These are phyloP conservation scores for Gila orcuttii DNA, from an alignment of 2,113 vertebrate genomes.

Conservation along the genomic window DNA sequence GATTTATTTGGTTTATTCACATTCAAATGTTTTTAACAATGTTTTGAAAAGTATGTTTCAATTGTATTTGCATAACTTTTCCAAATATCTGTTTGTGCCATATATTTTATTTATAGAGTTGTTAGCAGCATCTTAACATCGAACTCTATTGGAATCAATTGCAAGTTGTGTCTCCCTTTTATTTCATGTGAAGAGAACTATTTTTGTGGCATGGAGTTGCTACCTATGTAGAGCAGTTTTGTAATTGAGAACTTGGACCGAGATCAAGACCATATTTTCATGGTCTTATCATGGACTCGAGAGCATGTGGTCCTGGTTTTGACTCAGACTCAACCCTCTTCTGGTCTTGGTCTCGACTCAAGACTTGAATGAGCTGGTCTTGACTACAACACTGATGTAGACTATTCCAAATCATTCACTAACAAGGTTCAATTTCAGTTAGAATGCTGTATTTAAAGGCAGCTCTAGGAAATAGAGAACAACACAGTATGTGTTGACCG, in stretches of 20 bases:
- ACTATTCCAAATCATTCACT: background rate
- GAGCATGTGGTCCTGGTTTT: background rate
- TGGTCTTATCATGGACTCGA: background rate
- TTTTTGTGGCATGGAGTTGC: background rate
- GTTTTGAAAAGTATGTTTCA: background rate
- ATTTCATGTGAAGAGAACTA: background rate
- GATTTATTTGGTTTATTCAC: background rate
- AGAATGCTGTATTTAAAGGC: background rate
- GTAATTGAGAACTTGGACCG: background rate
- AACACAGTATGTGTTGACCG: conserved; percentile 1
- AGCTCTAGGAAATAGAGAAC: background rate
- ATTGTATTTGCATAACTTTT: background rate
- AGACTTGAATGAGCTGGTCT: background rate
- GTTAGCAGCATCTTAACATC: background rate
- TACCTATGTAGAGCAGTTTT: background rate
- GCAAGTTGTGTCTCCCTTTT: too few species aligned
- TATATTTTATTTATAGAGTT: background rate
- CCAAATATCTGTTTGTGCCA: background rate
- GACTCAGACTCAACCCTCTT: background rate
- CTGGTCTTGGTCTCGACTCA: background rate
- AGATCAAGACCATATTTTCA: background rate
- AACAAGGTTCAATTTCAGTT: background rate
- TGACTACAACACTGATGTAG: background rate
- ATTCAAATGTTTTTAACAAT: background rate
- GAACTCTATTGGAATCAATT: too few species aligned